phyloP scores from a whole-genome alignment of 2,113 vertebrate species.

The Pomatostomus ruficeps region DNA sequence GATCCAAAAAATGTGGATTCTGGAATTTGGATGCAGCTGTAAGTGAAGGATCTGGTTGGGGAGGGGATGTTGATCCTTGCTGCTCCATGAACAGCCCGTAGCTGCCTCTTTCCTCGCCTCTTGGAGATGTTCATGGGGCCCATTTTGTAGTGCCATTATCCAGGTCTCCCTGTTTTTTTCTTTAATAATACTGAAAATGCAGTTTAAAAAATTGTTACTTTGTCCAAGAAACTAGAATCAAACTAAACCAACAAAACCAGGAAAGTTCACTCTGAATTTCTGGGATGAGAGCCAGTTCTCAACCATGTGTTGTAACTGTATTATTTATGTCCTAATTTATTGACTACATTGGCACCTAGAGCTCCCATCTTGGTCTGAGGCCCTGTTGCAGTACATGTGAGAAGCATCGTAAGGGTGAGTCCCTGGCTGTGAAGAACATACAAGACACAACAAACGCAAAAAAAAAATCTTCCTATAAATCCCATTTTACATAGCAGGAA shows the following conservation, averaged over 20 bases:
- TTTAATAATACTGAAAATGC: background rate
- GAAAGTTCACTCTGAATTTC: conserved; percentile 24
- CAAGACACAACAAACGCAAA: background rate
- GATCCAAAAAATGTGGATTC: background rate
- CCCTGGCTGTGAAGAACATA: background rate
- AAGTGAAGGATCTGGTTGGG: background rate
- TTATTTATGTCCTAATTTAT: conserved; percentile 60
- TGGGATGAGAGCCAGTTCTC: conserved; percentile 41
- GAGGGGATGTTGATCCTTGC: background rate
- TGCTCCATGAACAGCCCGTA: background rate
- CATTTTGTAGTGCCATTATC: background rate
- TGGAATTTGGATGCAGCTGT: background rate
- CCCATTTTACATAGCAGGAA: background rate
- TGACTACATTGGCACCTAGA: conserved; percentile 50
- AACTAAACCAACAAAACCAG: conserved; percentile 24
- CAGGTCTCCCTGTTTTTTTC: background rate
- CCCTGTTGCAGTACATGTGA: background rate
- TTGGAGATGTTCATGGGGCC: background rate
- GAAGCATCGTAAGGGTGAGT: background rate
- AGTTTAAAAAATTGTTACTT: background rate
- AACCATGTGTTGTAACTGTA: background rate
- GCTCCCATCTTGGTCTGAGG: background rate
- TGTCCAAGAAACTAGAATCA: background rate
- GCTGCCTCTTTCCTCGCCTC: background rate
- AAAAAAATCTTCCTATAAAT: background rate